Evolutionary conservation across 2,113 vertebrate species (phyloP).

Genomic region (Ptilonorhynchus violaceus): DNA sequence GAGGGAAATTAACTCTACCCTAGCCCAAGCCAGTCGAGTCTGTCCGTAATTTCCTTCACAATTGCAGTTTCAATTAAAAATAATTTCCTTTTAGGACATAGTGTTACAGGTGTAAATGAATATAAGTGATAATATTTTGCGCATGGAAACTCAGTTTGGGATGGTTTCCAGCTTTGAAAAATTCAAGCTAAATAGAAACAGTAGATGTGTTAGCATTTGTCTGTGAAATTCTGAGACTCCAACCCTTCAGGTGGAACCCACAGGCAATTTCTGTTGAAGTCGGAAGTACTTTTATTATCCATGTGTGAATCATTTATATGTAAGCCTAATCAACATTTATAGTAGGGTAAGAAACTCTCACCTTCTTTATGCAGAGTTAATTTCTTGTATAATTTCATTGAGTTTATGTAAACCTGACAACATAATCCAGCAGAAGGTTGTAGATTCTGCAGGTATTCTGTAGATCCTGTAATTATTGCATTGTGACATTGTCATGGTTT

Average conservation of each 20-base stretch:
- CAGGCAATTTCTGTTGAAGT: background rate
- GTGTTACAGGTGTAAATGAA: background rate
- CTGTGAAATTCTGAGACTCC: background rate
- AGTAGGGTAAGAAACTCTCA: background rate
- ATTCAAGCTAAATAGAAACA: background rate
- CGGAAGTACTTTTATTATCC: background rate
- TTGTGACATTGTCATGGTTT: background rate
- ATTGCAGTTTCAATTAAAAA: background rate
- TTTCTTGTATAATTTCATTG: background rate
- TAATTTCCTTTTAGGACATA: background rate
- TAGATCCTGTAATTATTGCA: background rate
- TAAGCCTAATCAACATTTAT: background rate
- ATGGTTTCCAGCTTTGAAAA: background rate
- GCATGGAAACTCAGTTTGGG: background rate
- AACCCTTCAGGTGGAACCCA: background rate
- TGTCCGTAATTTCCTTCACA: background rate
- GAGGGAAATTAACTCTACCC: background rate
- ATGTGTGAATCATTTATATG: background rate
- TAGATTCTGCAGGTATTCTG: background rate
- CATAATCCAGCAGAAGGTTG: background rate
- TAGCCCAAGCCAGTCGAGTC: background rate
- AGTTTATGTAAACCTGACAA: background rate
- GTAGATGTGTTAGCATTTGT: background rate
- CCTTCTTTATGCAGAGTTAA: background rate
- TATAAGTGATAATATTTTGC: background rate